Evolutionary conservation across 2,797 vertebrate species (phyloP).

Genomic region (Neosilurus hyrtlii): DNA sequence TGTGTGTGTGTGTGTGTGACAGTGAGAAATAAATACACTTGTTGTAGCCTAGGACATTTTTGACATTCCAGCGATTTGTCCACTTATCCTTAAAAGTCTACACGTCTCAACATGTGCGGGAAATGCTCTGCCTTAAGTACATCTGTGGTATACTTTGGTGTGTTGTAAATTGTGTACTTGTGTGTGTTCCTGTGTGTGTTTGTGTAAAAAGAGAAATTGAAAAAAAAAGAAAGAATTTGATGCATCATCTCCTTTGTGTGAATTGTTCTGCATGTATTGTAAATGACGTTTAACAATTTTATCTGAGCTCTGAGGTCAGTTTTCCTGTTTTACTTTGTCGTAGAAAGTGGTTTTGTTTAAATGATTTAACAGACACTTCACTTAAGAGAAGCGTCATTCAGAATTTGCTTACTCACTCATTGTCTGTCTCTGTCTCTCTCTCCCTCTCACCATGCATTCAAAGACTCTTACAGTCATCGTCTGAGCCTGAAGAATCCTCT

Average conservation of each 20-base stretch:
- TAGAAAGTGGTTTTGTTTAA: not conserved
- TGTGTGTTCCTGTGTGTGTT: no score
- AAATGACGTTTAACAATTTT: not conserved
- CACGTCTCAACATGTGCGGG: slow-evolving; percentile 43
- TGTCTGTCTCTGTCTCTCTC: not conserved
- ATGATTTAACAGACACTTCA: not conserved
- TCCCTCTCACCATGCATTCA: slow-evolving; percentile 1
- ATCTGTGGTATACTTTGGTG: not conserved
- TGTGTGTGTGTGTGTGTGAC: not conserved
- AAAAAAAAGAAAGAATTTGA: not conserved
- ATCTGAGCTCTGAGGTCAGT: slow-evolving; percentile 1
- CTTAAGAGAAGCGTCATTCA: slow-evolving; percentile 16
- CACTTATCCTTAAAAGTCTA: slow-evolving; percentile 39
- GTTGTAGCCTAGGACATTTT: slow-evolving; percentile 41
- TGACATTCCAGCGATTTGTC: slow-evolving; percentile 50
- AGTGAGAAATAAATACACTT: slow-evolving; percentile 45
- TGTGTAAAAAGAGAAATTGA: not conserved
- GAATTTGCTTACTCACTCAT: slow-evolving; percentile 20
- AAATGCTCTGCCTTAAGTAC: slow-evolving; percentile 9
- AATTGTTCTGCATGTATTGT: not conserved
- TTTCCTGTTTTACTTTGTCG: not conserved
- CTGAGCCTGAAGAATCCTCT: slow-evolving; percentile 23
- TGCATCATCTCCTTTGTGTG: not conserved
- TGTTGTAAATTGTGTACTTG: no score
- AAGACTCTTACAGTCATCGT: slow-evolving; percentile 6